Percentiles rank a stretch among this genome's conserved stretches.
Conservation (phyloP, 2,113 vertebrate genomes). For the Zapus hudsonius region DNA sequence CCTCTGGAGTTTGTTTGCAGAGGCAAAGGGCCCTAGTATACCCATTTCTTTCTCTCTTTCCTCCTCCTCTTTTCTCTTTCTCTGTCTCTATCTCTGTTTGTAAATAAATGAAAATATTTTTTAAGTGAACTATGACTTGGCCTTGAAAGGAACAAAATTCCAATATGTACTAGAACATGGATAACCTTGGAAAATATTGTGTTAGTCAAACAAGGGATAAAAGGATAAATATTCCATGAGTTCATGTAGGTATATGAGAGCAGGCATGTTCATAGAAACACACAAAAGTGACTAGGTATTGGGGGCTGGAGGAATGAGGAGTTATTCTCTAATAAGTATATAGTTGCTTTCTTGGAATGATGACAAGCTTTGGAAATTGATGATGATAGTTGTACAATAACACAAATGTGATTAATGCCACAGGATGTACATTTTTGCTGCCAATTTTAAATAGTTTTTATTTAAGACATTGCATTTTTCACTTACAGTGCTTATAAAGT, state of each 20-base stretch:
- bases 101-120: no score
- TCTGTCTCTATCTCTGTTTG: no score
- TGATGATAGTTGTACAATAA: not conserved
- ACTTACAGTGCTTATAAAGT: no score
- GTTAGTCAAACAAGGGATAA: not conserved
- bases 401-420: not conserved
- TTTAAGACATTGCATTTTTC: no score
- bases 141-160: not conserved
- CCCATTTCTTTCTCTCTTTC: no score
- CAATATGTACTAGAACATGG: not conserved
- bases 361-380: not conserved
- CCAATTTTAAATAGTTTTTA: no score
- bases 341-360: not conserved
- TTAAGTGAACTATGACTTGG: not conserved
- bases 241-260: not conserved
- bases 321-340: not conserved
- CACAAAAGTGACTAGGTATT: not conserved
- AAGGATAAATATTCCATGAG: not conserved
- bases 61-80: no score
- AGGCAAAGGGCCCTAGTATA: no score
- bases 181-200: not conserved
- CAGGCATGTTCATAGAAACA: not conserved
- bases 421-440: not conserved
- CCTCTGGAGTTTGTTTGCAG: no score
- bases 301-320: not conserved